Conservation (phyloP, 2,113 vertebrate species). For the Dissostichus mawsoni region DNA sequence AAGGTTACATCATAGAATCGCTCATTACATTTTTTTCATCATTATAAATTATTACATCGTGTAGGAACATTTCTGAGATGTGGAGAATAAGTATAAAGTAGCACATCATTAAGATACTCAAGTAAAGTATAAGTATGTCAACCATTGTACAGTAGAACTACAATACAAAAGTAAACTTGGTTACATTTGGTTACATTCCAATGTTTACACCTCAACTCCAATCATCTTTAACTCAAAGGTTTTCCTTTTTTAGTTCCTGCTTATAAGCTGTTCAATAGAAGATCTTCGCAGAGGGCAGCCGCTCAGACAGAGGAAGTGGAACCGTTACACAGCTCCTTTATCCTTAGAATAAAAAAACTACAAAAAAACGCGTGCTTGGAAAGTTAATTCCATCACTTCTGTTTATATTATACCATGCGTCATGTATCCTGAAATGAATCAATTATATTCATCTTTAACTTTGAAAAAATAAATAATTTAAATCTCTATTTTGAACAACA, state of each 20-base stretch:
- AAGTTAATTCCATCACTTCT: not conserved
- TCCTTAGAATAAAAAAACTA: conserved; percentile 62
- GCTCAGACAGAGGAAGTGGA: conserved; percentile 37
- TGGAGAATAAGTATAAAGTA: too few relatives aligned
- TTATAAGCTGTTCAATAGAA: not conserved
- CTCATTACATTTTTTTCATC: too few relatives aligned
- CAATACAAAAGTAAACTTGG: too few relatives aligned
- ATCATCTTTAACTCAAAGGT: not conserved
- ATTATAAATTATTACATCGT: too few relatives aligned
- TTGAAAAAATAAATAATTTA: accelerated
- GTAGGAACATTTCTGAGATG: too few relatives aligned
- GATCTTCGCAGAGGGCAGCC: conserved; percentile 48
- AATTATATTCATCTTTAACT: not conserved
- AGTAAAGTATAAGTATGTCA: too few relatives aligned
- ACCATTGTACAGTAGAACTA: too few relatives aligned
- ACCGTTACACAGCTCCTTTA: conserved; percentile 42
- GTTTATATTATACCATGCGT: not conserved
- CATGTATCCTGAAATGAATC: not conserved
- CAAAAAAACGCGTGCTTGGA: not conserved
- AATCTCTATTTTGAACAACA: not conserved
- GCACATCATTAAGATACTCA: too few relatives aligned
- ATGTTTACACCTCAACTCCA: too few relatives aligned
- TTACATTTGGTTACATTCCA: too few relatives aligned
- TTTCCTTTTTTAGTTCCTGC: accelerated
- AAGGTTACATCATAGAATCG: too few relatives aligned